Base-by-base conservation (phyloP, 2,888 invertebrate genomes). In the Geotrupes spiniger region DNA sequence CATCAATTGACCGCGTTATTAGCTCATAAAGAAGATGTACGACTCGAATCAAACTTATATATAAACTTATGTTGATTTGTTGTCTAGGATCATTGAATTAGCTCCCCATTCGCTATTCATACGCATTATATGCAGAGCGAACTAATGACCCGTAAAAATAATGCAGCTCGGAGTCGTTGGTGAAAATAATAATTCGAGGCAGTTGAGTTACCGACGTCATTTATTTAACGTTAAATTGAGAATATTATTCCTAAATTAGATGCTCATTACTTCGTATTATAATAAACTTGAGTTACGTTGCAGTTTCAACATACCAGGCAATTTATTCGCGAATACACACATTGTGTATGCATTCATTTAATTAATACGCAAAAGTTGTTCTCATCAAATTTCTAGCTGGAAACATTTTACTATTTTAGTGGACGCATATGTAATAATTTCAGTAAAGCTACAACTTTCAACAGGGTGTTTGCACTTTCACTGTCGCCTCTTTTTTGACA, bases 1-100 rank as follows among this genome's bases (percentile, higher is more conserved):
- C 49, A 48, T 55, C 56, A 59, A 58, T 59, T 58, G 59, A 43
- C 31, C 49, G 31, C 45, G 50, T 57, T 39, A 46, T 46, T 46
- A 46, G 40, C 46, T 46, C 39, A 41, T 46, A 46, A 46, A 46
- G 44, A 38, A 45, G 21, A n/a, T n/a, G 44, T 25, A 44, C 44
- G 21, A 16, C 40, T 37, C 15, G 44, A 45, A 28, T 45, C 37
- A 45, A 38, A 45, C 21, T 37, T 45, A 29, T 38, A 21, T 29
- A 11, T 45, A 38, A 45, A 45, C 29, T 37, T 45, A 44, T 44
- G 44, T 17, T 37, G 44, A 44, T 44, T 38, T 46, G 43, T 21
- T 33, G 14, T 38, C 29, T 11, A 9, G 14, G 26, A 40, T 46
- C 36, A 40, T 46, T 39, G 40, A 39, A 39, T 25, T 47, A 21